Percentiles rank a stretch among this genome's conserved stretches.
Evolutionary conservation across 2,797 vertebrate genomes (phyloP).

Genomic region (Catostomus latipinnis): DNA sequence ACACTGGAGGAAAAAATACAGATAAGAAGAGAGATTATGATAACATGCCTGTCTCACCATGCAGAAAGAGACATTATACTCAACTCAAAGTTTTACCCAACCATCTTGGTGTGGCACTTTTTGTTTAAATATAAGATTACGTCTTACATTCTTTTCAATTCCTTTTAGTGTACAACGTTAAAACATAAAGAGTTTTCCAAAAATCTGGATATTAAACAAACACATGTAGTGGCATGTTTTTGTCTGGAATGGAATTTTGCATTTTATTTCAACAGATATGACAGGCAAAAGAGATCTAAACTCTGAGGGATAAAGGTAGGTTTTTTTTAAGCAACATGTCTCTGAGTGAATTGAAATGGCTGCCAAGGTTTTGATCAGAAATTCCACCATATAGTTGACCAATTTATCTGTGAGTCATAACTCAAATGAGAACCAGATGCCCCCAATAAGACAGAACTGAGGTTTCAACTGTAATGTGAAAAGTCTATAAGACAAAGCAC

Average conservation of each 20-base stretch:
- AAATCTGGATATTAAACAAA: slow-evolving; percentile 19
- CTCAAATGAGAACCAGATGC: slow-evolving; percentile 52
- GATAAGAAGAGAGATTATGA: slow-evolving; percentile 41
- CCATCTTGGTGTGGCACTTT: slow-evolving; percentile 29
- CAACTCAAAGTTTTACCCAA: slow-evolving; percentile 40
- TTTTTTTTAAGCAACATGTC: neutral
- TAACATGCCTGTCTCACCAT: slow-evolving; percentile 43
- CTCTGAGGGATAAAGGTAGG: neutral
- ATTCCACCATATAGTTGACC: neutral
- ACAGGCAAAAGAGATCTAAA: neutral
- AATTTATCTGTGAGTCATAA: slow-evolving; percentile 48
- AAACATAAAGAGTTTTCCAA: neutral
- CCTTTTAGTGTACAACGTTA: too few relatives aligned
- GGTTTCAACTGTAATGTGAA: neutral
- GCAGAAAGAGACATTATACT: slow-evolving; percentile 39
- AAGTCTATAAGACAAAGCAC: neutral
- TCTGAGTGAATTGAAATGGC: slow-evolving; percentile 27
- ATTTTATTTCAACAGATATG: neutral
- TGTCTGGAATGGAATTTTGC: neutral
- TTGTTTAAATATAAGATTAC: slow-evolving; percentile 45
- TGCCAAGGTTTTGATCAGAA: neutral
- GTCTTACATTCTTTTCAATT: slow-evolving; percentile 22
- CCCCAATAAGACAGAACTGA: neutral
- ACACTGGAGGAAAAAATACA: neutral
- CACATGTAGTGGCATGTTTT: slow-evolving; percentile 17